Evolutionary conservation across 1,140 invertebrate genomes (phyloP).

Genomic region (Aphelinus atriplicis): DNA sequence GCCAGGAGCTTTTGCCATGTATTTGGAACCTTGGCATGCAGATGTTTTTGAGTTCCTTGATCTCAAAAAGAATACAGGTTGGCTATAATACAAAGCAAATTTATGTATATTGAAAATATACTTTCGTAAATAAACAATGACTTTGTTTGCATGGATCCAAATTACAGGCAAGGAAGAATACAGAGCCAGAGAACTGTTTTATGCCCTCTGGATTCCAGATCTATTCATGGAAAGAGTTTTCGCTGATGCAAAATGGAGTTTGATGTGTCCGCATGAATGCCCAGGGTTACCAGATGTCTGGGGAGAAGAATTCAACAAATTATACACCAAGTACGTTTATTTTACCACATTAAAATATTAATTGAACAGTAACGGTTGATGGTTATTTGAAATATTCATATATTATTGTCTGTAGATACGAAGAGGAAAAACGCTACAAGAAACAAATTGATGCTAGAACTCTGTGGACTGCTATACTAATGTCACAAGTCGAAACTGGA

Average conservation of each 20-base stretch:
- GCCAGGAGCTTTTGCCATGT: constrained; percentile 99
- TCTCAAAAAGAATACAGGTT: constrained; percentile 92
- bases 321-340: constrained; percentile 79
- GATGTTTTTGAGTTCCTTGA: constrained; percentile 97
- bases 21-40: constrained; percentile 98
- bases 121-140: neutral
- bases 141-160: neutral
- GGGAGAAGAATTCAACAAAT: constrained; percentile 93
- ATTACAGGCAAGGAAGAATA: constrained; percentile 81
- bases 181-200: constrained; percentile 96
- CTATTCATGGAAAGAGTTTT: constrained; percentile 98
- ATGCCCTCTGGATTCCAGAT: constrained; percentile 98
- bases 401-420: constrained; percentile 74
- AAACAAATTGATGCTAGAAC: constrained; percentile 86
- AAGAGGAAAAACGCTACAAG: constrained; percentile 80
- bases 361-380: neutral
- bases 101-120: neutral
- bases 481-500: constrained; percentile 97
- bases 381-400: constrained; percentile 26
- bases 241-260: constrained; percentile 86
- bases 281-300: constrained; percentile 91
- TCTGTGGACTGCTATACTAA: constrained; percentile 94
- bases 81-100: neutral
- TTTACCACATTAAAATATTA: constrained; percentile 10
- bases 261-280: constrained; percentile 97